Conservation (phyloP, 2,888 invertebrate species). For the Drosophila incognita region DNA sequence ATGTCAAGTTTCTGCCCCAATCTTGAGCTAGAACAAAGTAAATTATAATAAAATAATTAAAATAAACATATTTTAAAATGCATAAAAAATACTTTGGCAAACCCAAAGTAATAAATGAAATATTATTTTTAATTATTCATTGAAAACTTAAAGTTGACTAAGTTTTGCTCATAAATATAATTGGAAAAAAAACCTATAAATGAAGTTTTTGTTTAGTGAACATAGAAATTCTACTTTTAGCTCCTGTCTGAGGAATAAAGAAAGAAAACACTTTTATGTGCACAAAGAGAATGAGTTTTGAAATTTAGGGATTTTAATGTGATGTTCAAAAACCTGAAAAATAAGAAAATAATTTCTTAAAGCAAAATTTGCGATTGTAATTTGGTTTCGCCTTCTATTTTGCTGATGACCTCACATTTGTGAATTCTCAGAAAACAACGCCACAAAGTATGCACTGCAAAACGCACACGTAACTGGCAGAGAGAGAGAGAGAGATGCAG, state of each 20-base stretch:
- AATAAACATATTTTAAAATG: neutral
- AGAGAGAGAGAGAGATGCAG: neutral
- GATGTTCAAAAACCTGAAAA: neutral
- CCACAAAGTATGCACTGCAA: slow-evolving; percentile 34
- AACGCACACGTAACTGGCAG: slow-evolving; percentile 9
- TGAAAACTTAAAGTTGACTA: neutral
- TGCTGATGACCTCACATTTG: slow-evolving; percentile 47
- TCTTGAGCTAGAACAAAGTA: neutral
- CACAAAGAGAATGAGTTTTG: neutral
- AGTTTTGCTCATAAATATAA: neutral
- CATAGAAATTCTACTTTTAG: neutral
- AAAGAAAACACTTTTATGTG: neutral
- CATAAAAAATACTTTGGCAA: neutral
- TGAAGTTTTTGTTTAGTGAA: neutral
- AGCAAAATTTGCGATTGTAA: neutral
- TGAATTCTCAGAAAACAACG: slow-evolving; percentile 1
- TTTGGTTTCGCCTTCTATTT: slow-evolving; percentile 1
- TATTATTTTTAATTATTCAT: neutral
- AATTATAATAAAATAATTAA: neutral
- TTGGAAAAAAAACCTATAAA: rapidly evolving
- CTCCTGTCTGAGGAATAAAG: neutral
- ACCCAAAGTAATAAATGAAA: neutral
- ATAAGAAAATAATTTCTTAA: neutral
- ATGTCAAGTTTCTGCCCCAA: neutral
- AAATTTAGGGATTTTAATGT: neutral